Evolutionary conservation across 2,888 invertebrate species (phyloP).

Genomic region (Boloria euphrosyne): DNA sequence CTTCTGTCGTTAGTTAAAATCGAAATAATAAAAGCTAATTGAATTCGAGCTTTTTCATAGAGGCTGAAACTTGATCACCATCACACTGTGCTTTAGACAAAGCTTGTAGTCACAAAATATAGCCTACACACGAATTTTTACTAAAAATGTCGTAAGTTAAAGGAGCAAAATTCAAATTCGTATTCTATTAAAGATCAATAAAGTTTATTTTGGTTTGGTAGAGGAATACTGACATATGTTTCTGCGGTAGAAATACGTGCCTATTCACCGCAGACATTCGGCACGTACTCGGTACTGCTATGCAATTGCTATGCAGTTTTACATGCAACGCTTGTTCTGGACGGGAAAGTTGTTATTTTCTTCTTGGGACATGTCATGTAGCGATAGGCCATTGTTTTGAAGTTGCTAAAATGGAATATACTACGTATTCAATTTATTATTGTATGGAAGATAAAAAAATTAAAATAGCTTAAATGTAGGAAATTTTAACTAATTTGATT

Average conservation of each 20-base stretch:
- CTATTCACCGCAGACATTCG: conserved; percentile 43
- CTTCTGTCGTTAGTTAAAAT: background rate
- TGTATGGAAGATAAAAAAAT: too few relatives aligned
- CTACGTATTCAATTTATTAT: too few relatives aligned
- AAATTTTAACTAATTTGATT: too few relatives aligned
- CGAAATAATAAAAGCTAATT: background rate
- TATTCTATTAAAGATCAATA: background rate
- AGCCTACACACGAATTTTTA: background rate
- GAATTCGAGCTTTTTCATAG: conserved; percentile 7
- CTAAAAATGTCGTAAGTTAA: background rate
- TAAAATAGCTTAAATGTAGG: background rate
- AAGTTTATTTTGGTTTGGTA: background rate
- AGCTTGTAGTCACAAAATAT: conserved; percentile 18
- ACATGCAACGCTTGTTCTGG: conserved; percentile 17
- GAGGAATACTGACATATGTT: background rate
- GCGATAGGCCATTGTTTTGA: conserved; percentile 1
- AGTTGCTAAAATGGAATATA: background rate
- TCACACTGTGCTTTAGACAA: conserved; percentile 17
- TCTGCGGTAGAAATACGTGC: conserved; percentile 29
- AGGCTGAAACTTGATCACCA: conserved; percentile 17
- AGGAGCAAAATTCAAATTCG: background rate
- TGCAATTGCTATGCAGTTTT: conserved; percentile 35
- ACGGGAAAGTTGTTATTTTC: conserved; percentile 13
- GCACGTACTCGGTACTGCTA: conserved; percentile 43
- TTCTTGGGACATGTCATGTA: conserved; percentile 1